Percentiles rank a stretch among this genome's conserved stretches.
Evolutionary conservation across 2,888 invertebrate species (phyloP).

Genomic region (Patella depressa): DNA sequence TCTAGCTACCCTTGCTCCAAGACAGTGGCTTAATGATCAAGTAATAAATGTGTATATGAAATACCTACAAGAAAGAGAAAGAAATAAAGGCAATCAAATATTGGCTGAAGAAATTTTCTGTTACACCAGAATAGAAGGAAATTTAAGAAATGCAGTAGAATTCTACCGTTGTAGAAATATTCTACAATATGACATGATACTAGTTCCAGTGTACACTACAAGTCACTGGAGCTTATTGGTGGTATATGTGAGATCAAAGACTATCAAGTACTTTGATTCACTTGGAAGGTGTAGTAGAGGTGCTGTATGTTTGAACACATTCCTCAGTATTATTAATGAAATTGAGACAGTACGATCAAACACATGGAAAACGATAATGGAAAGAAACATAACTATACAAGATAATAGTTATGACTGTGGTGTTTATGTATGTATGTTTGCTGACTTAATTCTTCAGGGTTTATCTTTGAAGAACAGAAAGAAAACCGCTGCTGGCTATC

Average conservation of each 20-base stretch:
- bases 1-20: too few relatives aligned
- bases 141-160: too few relatives aligned
- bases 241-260: background rate
- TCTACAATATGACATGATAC: background rate
- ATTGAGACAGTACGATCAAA: background rate
- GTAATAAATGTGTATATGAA: too few relatives aligned
- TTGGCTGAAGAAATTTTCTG: too few relatives aligned
- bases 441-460: background rate
- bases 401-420: background rate
- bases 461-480: background rate
- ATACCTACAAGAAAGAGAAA: too few relatives aligned
- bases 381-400: background rate
- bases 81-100: too few relatives aligned
- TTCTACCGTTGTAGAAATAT: background rate
- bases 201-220: too few relatives aligned
- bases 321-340: background rate
- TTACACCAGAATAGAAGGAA: too few relatives aligned
- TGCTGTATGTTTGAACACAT: background rate
- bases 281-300: background rate
- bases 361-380: background rate
- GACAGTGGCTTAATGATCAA: too few relatives aligned
- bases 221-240: background rate
- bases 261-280: background rate
- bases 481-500: too few relatives aligned
- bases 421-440: constrained; percentile 5